A percentile compares a stretch with the other conserved stretches of the same genome.
Conservation (phyloP, 2,797 vertebrate genomes). For the Bovichtus diacanthus region DNA sequence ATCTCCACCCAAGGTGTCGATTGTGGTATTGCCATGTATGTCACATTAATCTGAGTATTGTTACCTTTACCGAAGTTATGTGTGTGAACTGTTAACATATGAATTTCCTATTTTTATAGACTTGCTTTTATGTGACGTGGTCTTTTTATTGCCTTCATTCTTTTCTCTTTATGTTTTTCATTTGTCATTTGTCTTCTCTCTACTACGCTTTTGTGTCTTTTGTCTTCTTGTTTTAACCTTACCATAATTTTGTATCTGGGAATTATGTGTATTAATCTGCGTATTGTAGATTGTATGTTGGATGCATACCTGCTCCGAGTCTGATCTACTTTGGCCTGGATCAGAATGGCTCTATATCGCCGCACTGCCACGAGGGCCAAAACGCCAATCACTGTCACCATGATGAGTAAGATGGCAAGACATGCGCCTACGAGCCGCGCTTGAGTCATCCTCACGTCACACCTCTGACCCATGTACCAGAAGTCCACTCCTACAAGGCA, state of each 20-base stretch:
- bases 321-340: slow-evolving; percentile 91
- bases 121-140: too few species aligned
- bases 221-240: too few species aligned
- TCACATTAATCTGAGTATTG: not conserved
- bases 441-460: slow-evolving; percentile 88
- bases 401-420: slow-evolving; percentile 81
- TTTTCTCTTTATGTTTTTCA: too few species aligned
- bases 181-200: too few species aligned
- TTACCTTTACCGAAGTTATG: not conserved
- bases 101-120: too few species aligned
- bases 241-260: too few species aligned
- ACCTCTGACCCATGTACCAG: slow-evolving; percentile 91
- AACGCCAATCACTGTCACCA: slow-evolving; percentile 77
- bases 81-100: not conserved
- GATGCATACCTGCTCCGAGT: slow-evolving; percentile 90
- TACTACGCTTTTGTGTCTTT: too few species aligned
- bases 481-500: slow-evolving; percentile 89
- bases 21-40: not conserved
- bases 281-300: slow-evolving; percentile 53
- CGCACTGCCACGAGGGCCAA: slow-evolving; percentile 84
- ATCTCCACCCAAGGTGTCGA: too few species aligned
- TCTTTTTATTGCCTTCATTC: too few species aligned
- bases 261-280: slow-evolving; percentile 36
- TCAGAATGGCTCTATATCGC: slow-evolving; percentile 87
- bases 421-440: slow-evolving; percentile 84